Evolutionary conservation across 2,113 vertebrate genomes (phyloP).

Genomic region (Clarias macrocephalus): DNA sequence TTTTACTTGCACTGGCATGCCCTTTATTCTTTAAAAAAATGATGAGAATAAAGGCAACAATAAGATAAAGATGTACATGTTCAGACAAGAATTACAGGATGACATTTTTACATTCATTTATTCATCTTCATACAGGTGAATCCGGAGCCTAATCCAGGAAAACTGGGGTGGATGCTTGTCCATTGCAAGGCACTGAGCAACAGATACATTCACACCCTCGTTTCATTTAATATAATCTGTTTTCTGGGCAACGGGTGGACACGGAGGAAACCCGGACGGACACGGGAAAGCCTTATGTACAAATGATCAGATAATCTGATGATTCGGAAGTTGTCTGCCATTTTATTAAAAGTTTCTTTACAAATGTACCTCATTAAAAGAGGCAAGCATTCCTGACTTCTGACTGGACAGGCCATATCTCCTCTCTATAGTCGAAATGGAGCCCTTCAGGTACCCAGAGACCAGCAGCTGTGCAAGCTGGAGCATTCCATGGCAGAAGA

Average conservation of each 20-base stretch:
- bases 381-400: constrained; percentile 82
- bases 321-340: not conserved
- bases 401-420: constrained; percentile 91
- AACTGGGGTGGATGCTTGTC: not conserved
- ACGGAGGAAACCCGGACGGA: not conserved
- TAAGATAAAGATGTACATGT: not conserved
- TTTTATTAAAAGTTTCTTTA: not conserved
- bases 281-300: not conserved
- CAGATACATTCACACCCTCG: not conserved
- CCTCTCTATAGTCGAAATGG: constrained; percentile 90
- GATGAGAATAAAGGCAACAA: not conserved
- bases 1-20: not conserved
- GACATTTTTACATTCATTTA: not conserved
- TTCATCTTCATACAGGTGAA: not conserved
- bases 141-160: not conserved
- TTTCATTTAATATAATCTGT: not conserved
- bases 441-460: constrained; percentile 91
- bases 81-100: not conserved
- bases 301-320: not conserved
- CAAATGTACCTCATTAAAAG: constrained; percentile 86
- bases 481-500: constrained; percentile 88
- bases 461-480: constrained; percentile 87
- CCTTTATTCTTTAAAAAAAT: not conserved
- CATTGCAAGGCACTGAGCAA: not conserved
- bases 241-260: not conserved